Percentiles rank a stretch among this genome's conserved stretches.
These are phyloP conservation scores for Rhodinocichla rosea DNA, from an alignment of 2,113 vertebrate genomes.

Conservation along the genomic window DNA sequence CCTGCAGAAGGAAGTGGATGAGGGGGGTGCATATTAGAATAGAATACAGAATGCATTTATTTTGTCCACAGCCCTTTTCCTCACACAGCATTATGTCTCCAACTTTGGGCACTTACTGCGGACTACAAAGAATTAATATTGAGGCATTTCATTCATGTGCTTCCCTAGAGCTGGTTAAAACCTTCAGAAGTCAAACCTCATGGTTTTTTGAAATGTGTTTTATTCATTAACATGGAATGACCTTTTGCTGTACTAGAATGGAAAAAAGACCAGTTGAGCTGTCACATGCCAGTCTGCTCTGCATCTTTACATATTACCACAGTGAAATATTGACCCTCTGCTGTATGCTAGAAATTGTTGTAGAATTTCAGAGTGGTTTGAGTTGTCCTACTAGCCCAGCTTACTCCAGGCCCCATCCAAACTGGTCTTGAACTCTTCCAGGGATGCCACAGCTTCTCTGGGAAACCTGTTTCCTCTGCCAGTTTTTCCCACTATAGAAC, in stretches of 20 bases:
- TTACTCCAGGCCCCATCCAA: not conserved
- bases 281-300: not conserved
- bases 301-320: not conserved
- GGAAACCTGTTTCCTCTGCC: not conserved
- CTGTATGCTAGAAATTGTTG: not conserved
- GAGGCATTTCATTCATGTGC: not conserved
- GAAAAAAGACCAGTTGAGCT: not conserved
- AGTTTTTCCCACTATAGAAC: not conserved
- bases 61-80: not conserved
- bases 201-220: not conserved
- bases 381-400: not conserved
- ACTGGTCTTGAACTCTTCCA: not conserved
- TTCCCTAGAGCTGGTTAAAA: not conserved
- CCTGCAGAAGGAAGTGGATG: not conserved
- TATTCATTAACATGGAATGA: not conserved
- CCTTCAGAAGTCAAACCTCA: not conserved
- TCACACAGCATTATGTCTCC: not conserved
- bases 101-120: not conserved
- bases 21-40: not conserved
- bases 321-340: not conserved
- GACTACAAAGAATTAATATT: not conserved
- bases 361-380: not conserved
- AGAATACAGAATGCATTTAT: not conserved
- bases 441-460: not conserved
- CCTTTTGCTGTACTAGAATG: not conserved